phyloP scores from a whole-genome alignment of 2,797 vertebrate species.

The Sorex maritimensis region DNA sequence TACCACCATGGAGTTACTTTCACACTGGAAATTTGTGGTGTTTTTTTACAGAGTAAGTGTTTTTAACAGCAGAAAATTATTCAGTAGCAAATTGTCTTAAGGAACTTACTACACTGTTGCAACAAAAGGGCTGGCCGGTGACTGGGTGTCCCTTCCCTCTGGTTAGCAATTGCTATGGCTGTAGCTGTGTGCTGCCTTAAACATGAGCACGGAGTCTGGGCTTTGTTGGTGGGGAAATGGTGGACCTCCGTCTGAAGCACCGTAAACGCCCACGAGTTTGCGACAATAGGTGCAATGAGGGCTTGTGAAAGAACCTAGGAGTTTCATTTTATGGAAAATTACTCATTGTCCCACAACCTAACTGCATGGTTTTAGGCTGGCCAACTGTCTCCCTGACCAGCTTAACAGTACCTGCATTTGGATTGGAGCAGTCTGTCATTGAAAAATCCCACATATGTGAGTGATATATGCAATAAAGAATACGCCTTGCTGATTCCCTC shows the following conservation, averaged over 20 bases:
- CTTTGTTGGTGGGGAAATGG: constrained; percentile 52
- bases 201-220: constrained; percentile 47
- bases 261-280: constrained; percentile 49
- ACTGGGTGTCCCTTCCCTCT: constrained; percentile 52
- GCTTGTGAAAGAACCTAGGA: constrained; percentile 22
- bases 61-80: constrained; percentile 84
- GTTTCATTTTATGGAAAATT: constrained; percentile 62
- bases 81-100: constrained; percentile 82
- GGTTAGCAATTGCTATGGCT: constrained; percentile 71
- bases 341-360: constrained; percentile 51
- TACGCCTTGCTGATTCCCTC: constrained; percentile 77
- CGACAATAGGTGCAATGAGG: constrained; percentile 57
- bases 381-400: constrained; percentile 50
- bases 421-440: constrained; percentile 34
- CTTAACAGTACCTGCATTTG: constrained; percentile 69
- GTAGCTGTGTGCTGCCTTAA: constrained; percentile 80
- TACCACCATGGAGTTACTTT: constrained; percentile 87
- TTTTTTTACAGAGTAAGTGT: constrained; percentile 87
- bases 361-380: constrained; percentile 78
- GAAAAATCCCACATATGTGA: constrained; percentile 78
- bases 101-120: constrained; percentile 74
- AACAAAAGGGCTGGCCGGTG: constrained; percentile 84
- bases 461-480: constrained; percentile 78
- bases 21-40: constrained; percentile 87
- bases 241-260: constrained; percentile 39